phyloP scores from a whole-genome alignment of 1,140 invertebrate species.

The Drosophila mauritiana region DNA sequence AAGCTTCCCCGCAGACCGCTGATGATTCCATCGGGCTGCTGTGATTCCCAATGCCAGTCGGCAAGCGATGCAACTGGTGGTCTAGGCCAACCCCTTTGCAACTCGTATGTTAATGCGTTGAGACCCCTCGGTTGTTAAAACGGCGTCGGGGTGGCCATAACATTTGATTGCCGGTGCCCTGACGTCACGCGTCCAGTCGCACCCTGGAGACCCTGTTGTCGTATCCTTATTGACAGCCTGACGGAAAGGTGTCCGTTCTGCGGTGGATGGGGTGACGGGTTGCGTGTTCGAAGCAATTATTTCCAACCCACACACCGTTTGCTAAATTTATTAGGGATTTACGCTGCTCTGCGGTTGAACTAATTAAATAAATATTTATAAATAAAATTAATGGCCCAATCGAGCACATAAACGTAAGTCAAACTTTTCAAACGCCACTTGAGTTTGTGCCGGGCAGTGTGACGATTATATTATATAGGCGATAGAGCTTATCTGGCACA shows the following conservation, averaged over 20 bases:
- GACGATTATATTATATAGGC: not conserved
- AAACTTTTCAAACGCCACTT: conserved; percentile 28
- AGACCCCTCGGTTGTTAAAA: conserved; percentile 11
- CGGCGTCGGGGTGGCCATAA: conserved; percentile 9
- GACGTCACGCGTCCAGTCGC: conserved; percentile 14
- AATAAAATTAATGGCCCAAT: conserved; percentile 32
- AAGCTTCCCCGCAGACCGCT: conserved; percentile 12
- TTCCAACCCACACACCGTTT: conserved; percentile 16
- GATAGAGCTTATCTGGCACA: conserved; percentile 44
- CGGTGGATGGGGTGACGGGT: conserved; percentile 36
- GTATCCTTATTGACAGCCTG: conserved; percentile 30
- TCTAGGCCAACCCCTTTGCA: conserved; percentile 18
- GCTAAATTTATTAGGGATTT: conserved; percentile 44
- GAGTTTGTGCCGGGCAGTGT: conserved; percentile 7
- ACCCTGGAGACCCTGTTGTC: conserved; percentile 20
- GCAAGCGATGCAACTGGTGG: conserved; percentile 29
- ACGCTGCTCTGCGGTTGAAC: conserved; percentile 35
- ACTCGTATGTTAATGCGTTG: conserved; percentile 29
- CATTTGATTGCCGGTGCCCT: conserved; percentile 37
- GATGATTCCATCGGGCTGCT: conserved; percentile 31
- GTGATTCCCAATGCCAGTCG: conserved; percentile 34
- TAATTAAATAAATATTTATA: conserved; percentile 41
- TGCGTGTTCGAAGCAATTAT: conserved; percentile 56
- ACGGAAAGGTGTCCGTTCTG: conserved; percentile 19
- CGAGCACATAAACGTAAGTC: conserved; percentile 5